phyloP scores from a whole-genome alignment of 2,888 invertebrate species.

The Harmothoe impar region DNA sequence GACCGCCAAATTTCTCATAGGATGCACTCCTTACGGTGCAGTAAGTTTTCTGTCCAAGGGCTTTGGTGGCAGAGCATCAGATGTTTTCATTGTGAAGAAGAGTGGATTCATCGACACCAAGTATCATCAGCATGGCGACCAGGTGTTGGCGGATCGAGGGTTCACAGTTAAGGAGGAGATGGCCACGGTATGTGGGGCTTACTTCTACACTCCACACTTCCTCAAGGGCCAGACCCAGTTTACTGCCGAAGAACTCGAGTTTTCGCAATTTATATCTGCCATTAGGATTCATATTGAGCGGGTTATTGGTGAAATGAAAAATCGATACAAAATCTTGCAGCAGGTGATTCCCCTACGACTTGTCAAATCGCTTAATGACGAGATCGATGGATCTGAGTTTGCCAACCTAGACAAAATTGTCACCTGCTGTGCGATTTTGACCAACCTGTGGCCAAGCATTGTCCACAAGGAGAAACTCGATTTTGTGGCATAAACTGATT shows the following conservation, averaged over 20 bases:
- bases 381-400: neutral
- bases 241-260: slow-evolving; percentile 69
- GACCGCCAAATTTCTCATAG: slow-evolving; percentile 34
- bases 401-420: slow-evolving; percentile 25
- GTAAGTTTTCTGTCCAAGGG: slow-evolving; percentile 41
- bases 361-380: slow-evolving; percentile 62
- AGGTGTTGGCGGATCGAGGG: slow-evolving; percentile 71
- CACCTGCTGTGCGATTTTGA: neutral
- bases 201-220: slow-evolving; percentile 70
- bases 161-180: slow-evolving; percentile 72
- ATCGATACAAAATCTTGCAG: slow-evolving; percentile 69
- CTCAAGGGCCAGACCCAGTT: slow-evolving; percentile 70
- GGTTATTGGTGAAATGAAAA: slow-evolving; percentile 71
- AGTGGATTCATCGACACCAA: slow-evolving; percentile 67
- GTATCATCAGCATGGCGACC: slow-evolving; percentile 69
- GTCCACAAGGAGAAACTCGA: neutral
- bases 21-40: neutral
- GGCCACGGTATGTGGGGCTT: slow-evolving; percentile 67
- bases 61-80: slow-evolving; percentile 62
- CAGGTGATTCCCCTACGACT: slow-evolving; percentile 67
- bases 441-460: neutral
- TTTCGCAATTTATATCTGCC: slow-evolving; percentile 66
- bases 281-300: slow-evolving; percentile 71
- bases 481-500: neutral
- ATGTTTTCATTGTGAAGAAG: slow-evolving; percentile 67